A percentile compares a stretch with the other conserved stretches of the same genome.
These are phyloP conservation scores for Plumapathes pennacea DNA, from an alignment of 92 coral and sea anemone species.

Conservation along the genomic window DNA sequence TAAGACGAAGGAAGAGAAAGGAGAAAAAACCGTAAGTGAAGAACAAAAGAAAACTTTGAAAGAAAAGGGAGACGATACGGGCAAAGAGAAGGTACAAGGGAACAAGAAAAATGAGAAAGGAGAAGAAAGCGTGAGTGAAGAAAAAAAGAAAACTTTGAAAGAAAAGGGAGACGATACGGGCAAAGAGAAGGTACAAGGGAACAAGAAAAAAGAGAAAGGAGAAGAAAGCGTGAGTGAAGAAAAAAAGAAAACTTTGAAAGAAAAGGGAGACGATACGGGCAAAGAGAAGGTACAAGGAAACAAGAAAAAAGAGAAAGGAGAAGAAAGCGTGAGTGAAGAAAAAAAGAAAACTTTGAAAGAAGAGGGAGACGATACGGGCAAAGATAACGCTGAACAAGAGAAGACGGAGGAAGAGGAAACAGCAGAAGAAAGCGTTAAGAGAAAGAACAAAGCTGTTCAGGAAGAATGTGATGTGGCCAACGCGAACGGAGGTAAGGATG, in stretches of 20 bases:
- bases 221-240: conserved; percentile 8
- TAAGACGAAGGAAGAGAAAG: background rate
- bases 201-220: background rate
- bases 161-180: too few relatives aligned
- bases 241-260: background rate
- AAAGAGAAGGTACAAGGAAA: too few relatives aligned
- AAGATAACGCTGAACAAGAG: too few relatives aligned
- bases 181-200: too few relatives aligned
- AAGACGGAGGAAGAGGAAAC: too few relatives aligned
- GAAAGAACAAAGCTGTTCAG: too few relatives aligned
- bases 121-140: background rate
- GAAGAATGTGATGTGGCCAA: too few relatives aligned
- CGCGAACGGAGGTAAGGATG: conserved; percentile 8
- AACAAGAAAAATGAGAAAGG: background rate
- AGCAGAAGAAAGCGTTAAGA: too few relatives aligned
- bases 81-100: too few relatives aligned
- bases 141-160: background rate
- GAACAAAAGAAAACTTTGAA: background rate
- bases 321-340: too few relatives aligned
- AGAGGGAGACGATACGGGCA: background rate
- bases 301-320: too few relatives aligned
- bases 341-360: background rate
- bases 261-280: background rate
- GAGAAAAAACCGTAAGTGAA: conserved; percentile 1
- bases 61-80: too few relatives aligned